Evolutionary conservation across 2,113 vertebrate genomes (phyloP), one percentile per base, ranked within the genome.

Genomic region (Nothocercus julius): DNA sequence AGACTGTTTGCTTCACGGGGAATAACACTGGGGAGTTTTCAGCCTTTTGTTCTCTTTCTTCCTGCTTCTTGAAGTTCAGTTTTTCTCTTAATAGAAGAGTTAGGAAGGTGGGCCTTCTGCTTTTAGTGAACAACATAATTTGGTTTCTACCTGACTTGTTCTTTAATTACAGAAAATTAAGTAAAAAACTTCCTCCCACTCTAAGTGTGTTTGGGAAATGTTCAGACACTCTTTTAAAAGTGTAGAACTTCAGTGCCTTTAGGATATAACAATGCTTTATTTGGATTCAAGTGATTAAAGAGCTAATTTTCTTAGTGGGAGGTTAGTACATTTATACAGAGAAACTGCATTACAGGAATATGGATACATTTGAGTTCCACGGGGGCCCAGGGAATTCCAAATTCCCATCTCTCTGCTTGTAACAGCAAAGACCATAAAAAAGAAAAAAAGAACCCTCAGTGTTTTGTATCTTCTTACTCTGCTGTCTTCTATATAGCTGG

Each of bases 101-200:
- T 66, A 28, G 28, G 58, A 89, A 87, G 21, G 28, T 28, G 85
- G 27, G 51, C 14, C 32, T 51, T 77, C 75, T 89, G 47, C 66
- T 93, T 94, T 89, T 42, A 81, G 40, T 62, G 79, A 93, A 59
- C 38, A 87, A 51, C 36, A 44, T 34, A 83, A 25, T 90, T 82
- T 90, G 32, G 64, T 66, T 96, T 96, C 91, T 95, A 96, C 91
- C 92, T 96, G 93, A 86, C 82, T 96, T 94, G 73, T 95, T 95
- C 90, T 95, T 96, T 97, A 96, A 97, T 96, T 97, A 95, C 73
- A 95, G 76, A 95, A 96, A 97, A 96, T 95, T 95, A 97, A 96
- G 85, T 90, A 77, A 94, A 93, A 97, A 24, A 67, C 32, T 90
- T 78, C n/a, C 38, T 18, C 34, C 22, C 51, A 51, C 54, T 90